phyloP scores from a whole-genome alignment of 2,888 invertebrate species.

The Lysandra bellargus region DNA sequence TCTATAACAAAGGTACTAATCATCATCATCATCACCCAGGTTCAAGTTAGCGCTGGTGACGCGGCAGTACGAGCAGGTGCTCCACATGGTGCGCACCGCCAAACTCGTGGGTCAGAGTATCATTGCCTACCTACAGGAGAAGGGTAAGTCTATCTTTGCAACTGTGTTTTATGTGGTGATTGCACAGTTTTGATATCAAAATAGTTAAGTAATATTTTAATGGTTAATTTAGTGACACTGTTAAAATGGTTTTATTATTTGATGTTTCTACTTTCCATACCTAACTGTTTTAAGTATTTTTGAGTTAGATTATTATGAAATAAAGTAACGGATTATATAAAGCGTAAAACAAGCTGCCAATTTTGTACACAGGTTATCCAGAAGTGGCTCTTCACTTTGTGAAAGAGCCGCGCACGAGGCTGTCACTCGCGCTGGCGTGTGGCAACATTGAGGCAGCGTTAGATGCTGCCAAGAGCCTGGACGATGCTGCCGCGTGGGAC shows the following conservation, averaged over 20 bases:
- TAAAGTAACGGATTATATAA: too few relatives aligned
- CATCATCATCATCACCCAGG: constrained; percentile 45
- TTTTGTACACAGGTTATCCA: constrained; percentile 84
- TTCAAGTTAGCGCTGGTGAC: constrained; percentile 98
- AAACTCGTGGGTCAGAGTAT: constrained; percentile 99
- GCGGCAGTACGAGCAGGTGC: constrained; percentile 95
- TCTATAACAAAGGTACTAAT: background rate
- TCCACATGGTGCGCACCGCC: constrained; percentile 97
- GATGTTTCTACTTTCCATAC: too few relatives aligned
- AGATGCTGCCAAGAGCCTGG: constrained; percentile 96
- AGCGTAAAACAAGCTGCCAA: too few relatives aligned
- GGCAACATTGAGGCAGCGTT: constrained; percentile 98
- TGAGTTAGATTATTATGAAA: too few relatives aligned
- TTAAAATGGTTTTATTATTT: too few relatives aligned
- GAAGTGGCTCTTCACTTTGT: constrained; percentile 99
- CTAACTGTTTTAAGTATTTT: too few relatives aligned
- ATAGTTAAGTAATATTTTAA: too few relatives aligned
- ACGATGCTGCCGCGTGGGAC: constrained; percentile 98
- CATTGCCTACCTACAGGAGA: constrained; percentile 98
- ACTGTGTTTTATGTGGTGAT: too few relatives aligned
- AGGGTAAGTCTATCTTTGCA: constrained; percentile 80
- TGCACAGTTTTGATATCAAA: too few relatives aligned
- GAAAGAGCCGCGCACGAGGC: constrained; percentile 98
- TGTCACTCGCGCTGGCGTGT: constrained; percentile 97
- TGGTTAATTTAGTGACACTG: too few relatives aligned